Conservation (phyloP, 2,888 invertebrate species). For the Ethmia dodecea region DNA sequence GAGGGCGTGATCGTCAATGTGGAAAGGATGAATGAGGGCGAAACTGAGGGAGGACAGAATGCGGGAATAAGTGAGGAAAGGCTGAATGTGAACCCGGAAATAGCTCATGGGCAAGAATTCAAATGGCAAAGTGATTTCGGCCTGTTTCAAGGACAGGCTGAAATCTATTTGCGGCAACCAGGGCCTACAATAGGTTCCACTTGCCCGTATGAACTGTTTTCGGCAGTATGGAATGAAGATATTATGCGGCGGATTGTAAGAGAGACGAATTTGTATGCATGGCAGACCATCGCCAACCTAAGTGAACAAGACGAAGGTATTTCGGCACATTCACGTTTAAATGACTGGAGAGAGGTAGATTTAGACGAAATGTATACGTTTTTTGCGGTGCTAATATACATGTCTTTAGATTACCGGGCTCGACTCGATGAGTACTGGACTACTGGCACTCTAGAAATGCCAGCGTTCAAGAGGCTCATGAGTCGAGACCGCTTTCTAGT, state of each 20-base stretch:
- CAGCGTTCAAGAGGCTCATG: conserved; percentile 18
- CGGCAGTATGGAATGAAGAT: conserved; percentile 4
- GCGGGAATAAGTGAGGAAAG: too few relatives aligned
- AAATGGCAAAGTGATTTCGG: conserved; percentile 3
- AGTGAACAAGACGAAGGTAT: conserved; percentile 1
- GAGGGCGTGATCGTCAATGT: too few relatives aligned
- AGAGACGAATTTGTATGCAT: conserved; percentile 9
- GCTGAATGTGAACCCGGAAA: too few relatives aligned
- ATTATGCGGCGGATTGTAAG: conserved; percentile 6
- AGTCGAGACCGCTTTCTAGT: conserved; percentile 14
- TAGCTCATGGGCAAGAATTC: too few relatives aligned
- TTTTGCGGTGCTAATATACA: conserved; percentile 1
- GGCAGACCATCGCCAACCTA: conserved; percentile 5
- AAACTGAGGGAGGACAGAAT: too few relatives aligned
- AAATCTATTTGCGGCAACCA: conserved; percentile 1
- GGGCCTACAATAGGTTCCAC: conserved; percentile 2
- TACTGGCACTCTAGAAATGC: conserved; percentile 18
- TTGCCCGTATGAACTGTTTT: conserved; percentile 6
- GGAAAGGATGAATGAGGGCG: too few relatives aligned
- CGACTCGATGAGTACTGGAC: conserved; percentile 7
- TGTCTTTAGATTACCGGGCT: conserved; percentile 1
- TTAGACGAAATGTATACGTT: conserved; percentile 5
- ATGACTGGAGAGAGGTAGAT: conserved; percentile 5
- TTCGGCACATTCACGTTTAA: conserved; percentile 1
- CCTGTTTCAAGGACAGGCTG: conserved; percentile 1